These are phyloP conservation scores for Lasiurus borealis DNA, from an alignment of 2,113 vertebrate species.

Conservation along the genomic window DNA sequence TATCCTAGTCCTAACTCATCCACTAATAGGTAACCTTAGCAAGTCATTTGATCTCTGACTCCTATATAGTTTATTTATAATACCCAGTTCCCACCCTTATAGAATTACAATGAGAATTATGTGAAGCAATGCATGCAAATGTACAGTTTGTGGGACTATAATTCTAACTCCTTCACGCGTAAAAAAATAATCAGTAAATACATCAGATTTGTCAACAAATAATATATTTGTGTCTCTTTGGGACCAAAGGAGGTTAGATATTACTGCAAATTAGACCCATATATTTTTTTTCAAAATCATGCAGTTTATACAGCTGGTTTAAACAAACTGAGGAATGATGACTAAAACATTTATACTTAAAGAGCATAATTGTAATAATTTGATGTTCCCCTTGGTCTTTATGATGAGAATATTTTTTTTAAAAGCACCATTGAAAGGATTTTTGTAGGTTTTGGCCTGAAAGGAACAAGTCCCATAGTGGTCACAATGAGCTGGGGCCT, in stretches of 20 bases:
- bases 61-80: neutral
- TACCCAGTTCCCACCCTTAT: neutral
- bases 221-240: neutral
- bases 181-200: neutral
- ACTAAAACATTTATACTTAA: neutral
- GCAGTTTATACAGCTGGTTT: neutral
- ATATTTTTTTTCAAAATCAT: slow-evolving; percentile 40
- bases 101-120: neutral
- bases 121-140: neutral
- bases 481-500: neutral
- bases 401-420: slow-evolving; percentile 56
- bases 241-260: neutral
- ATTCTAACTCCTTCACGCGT: neutral
- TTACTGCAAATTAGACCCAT: neutral
- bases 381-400: slow-evolving; percentile 38
- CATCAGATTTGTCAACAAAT: neutral
- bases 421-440: slow-evolving; percentile 25
- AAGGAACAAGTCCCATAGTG: slow-evolving; percentile 63
- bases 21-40: neutral
- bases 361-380: slow-evolving; percentile 43
- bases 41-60: neutral
- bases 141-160: neutral
- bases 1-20: neutral
- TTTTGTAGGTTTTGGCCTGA: slow-evolving; percentile 70
- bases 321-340: neutral